Evolutionary conservation across 2,888 invertebrate genomes (phyloP), one percentile per base, ranked within the genome.

Genomic region (Eupithecia subumbrata): DNA sequence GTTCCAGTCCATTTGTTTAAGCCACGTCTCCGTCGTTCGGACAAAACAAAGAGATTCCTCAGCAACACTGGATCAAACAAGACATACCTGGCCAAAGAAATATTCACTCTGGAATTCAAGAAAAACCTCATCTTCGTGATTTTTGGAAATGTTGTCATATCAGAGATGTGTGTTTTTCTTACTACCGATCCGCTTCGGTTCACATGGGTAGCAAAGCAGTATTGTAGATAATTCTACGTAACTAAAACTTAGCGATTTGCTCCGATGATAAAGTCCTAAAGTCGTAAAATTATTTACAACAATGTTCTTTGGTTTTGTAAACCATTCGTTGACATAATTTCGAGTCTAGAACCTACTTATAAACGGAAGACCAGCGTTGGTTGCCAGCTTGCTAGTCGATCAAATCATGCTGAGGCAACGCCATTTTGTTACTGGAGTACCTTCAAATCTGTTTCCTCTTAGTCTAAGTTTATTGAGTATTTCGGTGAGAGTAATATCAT

Each of bases 1-100:
- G 4, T 64, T 60, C 14, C 60, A 60, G 60, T 64, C 43, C 63
- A 71, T 73, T 68, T 72, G 69, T 71, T 45, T 72, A 66, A 71
- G 11, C 52, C 52, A 56, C n/a, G 25, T 34, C 14, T 69, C 40
- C 40, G 40, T 48, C 43, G 37, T 64, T 64, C 18, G 34, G 22
- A 34, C 64, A 64, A 64, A 63, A 63, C 68, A 68, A 71, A 68
- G 70, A 64, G 64, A 72, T 64, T 64, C 64, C 64, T 34, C 9
- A 30, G 22, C 64, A 34, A 64, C 34, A 18, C 34, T 16, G 30
- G 1, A 64, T 64, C 64, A 64, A 64, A 64, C 64, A 64, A 34
- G 64, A 64, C 64, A 64, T 64, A 18, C 34, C 18, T 64, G 9
- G 0, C 30, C 9, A 18, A 64, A 30, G 64, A 34, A 64, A 64